Evolutionary conservation across 2,113 vertebrate genomes (phyloP).

Genomic region (Electrona antarctica): DNA sequence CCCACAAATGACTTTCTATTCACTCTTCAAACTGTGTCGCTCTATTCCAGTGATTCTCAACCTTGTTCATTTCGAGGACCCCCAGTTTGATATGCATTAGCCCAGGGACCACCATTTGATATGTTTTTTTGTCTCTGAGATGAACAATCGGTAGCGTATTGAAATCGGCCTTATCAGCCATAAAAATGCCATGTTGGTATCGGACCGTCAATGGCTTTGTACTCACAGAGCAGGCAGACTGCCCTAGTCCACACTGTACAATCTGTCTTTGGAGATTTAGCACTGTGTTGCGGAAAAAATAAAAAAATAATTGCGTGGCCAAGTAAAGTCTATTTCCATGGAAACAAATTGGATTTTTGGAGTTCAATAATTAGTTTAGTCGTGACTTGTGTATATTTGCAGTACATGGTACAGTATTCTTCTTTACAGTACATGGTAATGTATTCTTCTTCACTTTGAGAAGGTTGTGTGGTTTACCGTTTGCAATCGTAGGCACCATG

Average conservation of each 20-base stretch:
- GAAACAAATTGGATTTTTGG: constrained; percentile 54
- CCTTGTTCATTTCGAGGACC: too few relatives aligned
- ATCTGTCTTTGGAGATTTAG: constrained; percentile 22
- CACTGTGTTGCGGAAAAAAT: constrained; percentile 29
- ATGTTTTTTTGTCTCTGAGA: too few relatives aligned
- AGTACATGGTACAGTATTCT: background rate
- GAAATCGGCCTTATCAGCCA: too few relatives aligned
- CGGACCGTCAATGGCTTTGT: too few relatives aligned
- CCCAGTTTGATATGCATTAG: too few relatives aligned
- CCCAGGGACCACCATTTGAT: too few relatives aligned
- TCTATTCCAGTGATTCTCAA: too few relatives aligned
- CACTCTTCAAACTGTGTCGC: too few relatives aligned
- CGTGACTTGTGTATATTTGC: constrained; percentile 8
- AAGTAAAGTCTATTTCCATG: constrained; percentile 61
- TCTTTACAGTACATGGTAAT: constrained; percentile 5
- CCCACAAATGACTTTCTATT: background rate
- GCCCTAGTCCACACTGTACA: constrained; percentile 1
- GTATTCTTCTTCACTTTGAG: background rate
- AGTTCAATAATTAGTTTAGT: constrained; percentile 42
- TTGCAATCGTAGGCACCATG: background rate
- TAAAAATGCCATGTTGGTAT: too few relatives aligned
- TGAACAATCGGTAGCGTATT: too few relatives aligned
- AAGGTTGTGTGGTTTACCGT: background rate
- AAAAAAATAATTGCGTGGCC: constrained; percentile 47
- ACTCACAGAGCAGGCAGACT: too few relatives aligned